Percentiles rank a stretch among this genome's conserved stretches.
Evolutionary conservation across 2,113 vertebrate species (phyloP).

Genomic region (Eulemur rufifrons): DNA sequence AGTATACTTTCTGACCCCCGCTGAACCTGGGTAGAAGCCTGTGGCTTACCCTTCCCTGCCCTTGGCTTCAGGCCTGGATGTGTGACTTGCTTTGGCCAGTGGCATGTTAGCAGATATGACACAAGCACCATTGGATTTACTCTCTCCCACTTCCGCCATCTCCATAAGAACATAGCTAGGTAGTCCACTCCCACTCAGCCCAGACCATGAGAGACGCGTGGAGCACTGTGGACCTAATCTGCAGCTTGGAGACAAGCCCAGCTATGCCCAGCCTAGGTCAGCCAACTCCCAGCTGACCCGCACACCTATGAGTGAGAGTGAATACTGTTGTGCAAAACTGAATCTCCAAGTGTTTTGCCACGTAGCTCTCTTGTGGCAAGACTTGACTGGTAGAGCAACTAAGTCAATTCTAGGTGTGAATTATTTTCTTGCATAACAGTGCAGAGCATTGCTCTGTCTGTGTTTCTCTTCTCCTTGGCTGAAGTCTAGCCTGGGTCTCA

Average conservation of each 20-base stretch:
- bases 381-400: background rate
- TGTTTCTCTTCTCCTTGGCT: background rate
- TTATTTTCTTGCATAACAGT: background rate
- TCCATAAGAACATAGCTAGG: background rate
- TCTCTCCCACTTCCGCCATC: background rate
- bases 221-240: background rate
- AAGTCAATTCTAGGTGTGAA: background rate
- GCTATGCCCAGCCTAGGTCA: background rate
- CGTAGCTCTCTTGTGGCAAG: background rate
- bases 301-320: background rate
- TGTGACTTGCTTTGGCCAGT: background rate
- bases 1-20: background rate
- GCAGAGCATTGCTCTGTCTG: background rate
- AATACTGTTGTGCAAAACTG: background rate
- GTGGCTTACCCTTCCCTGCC: background rate
- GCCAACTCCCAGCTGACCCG: background rate
- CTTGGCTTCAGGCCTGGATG: background rate
- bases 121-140: background rate
- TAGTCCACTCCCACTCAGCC: background rate
- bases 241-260: background rate
- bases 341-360: background rate
- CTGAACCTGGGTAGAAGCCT: background rate
- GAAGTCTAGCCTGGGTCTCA: background rate
- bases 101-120: background rate
- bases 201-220: background rate